These are phyloP conservation scores for Cirrhinus mrigala DNA, from an alignment of 2,797 vertebrate genomes.

Conservation along the genomic window DNA sequence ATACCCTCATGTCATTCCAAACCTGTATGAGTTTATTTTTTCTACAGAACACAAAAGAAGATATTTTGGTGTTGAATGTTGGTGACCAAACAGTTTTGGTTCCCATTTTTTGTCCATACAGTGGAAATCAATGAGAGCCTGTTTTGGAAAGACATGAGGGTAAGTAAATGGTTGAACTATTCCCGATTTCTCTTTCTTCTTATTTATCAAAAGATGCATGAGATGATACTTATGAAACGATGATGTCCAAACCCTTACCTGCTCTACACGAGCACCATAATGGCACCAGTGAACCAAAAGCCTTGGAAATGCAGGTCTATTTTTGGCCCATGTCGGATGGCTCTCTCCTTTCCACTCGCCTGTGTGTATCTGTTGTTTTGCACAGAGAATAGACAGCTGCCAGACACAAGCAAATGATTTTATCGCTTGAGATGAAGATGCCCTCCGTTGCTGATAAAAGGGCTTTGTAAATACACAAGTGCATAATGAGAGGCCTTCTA, in stretches of 20 bases:
- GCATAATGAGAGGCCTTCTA: constrained; percentile 30
- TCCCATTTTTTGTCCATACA: neutral
- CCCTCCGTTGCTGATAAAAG: constrained; percentile 46
- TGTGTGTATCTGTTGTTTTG: constrained; percentile 48
- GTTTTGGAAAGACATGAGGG: neutral
- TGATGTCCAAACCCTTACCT: constrained; percentile 1
- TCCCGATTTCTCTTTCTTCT: neutral
- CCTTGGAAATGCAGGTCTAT: constrained; percentile 48
- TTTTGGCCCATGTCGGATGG: constrained; percentile 27
- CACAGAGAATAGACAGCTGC: constrained; percentile 28
- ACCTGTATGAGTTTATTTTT: neutral
- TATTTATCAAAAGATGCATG: neutral
- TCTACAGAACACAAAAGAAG: neutral
- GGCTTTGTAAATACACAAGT: constrained; percentile 48
- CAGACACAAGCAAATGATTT: constrained; percentile 30
- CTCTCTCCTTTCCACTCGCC: constrained; percentile 13
- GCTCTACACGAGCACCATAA: neutral
- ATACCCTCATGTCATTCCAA: neutral
- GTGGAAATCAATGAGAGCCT: neutral
- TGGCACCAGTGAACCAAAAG: constrained; percentile 36
- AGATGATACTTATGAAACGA: neutral
- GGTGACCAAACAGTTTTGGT: neutral
- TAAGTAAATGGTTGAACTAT: neutral
- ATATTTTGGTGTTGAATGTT: neutral
- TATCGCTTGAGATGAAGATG: constrained; percentile 42